Percentiles rank a stretch among this genome's conserved stretches.
These are phyloP conservation scores for Flexamia atlantica DNA, from an alignment of 2,888 invertebrate species.

Conservation along the genomic window DNA sequence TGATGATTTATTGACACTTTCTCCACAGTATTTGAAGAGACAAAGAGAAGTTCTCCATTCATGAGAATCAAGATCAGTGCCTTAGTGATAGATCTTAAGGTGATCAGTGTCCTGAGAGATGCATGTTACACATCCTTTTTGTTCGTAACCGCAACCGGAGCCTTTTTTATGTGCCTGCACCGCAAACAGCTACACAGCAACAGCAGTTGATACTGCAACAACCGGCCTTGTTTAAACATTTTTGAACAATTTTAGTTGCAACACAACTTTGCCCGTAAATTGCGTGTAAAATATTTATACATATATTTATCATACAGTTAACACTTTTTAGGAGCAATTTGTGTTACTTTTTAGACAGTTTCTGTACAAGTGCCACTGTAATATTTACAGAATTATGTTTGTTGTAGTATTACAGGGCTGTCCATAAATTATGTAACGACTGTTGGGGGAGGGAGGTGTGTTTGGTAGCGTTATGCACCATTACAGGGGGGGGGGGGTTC, in stretches of 20 bases:
- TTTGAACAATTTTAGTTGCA: conserved; percentile 20
- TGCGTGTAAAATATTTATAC: neutral
- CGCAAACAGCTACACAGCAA: neutral
- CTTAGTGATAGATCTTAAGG: neutral
- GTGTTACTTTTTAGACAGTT: conserved; percentile 55
- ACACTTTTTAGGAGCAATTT: conserved; percentile 17
- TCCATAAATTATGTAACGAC: too few species aligned
- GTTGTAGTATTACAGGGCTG: conserved; percentile 19
- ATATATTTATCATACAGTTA: conserved; percentile 54
- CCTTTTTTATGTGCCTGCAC: conserved; percentile 52
- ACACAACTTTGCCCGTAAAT: neutral
- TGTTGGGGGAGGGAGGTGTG: too few species aligned
- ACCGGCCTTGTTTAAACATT: conserved; percentile 20
- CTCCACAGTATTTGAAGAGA: too few species aligned
- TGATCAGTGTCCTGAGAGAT: conserved; percentile 21
- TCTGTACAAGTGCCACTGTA: conserved; percentile 36
- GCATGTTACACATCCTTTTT: conserved; percentile 16
- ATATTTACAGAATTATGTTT: conserved; percentile 28
- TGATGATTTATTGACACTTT: too few species aligned
- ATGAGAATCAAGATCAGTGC: conserved; percentile 1
- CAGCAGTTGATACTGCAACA: conserved; percentile 1
- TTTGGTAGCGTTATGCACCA: too few species aligned
- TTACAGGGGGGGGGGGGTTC: too few species aligned
- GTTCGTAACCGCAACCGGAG: neutral
- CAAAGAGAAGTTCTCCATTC: too few species aligned